Percentiles rank a stretch among this genome's conserved stretches.
phyloP scores from a whole-genome alignment of 2,113 vertebrate genomes.

The Tamias sibiricus region DNA sequence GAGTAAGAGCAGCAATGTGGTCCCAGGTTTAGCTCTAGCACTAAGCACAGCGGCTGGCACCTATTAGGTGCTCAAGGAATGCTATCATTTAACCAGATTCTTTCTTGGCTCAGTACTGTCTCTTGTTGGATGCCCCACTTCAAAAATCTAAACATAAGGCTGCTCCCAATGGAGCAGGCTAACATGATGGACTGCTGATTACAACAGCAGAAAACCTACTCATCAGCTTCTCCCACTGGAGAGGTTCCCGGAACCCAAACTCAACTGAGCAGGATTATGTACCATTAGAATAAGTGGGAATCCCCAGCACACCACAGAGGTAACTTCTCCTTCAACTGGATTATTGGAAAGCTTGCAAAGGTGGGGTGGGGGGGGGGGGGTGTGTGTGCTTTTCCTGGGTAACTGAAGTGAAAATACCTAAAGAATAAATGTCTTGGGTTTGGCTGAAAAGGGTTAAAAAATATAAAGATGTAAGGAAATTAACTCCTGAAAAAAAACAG shows the following conservation, averaged over 20 bases:
- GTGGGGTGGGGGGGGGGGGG: neutral
- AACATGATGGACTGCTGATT: slow-evolving; percentile 49
- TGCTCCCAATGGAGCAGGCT: slow-evolving; percentile 26
- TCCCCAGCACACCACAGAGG: slow-evolving; percentile 56
- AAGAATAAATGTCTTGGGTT: slow-evolving; percentile 52
- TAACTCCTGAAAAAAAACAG: slow-evolving; percentile 65
- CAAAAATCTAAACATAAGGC: slow-evolving; percentile 46
- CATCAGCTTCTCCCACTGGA: slow-evolving; percentile 66
- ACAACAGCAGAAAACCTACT: slow-evolving; percentile 73
- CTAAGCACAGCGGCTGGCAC: neutral
- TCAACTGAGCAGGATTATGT: slow-evolving; percentile 60
- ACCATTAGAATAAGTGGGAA: slow-evolving; percentile 65
- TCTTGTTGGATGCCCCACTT: slow-evolving; percentile 44
- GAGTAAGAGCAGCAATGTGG: neutral
- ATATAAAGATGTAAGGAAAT: slow-evolving; percentile 60
- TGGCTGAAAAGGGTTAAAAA: slow-evolving; percentile 48
- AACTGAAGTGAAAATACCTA: slow-evolving; percentile 52
- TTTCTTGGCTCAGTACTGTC: neutral
- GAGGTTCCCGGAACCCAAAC: slow-evolving; percentile 67
- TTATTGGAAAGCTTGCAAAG: neutral
- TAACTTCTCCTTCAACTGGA: slow-evolving; percentile 29
- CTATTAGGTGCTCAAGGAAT: slow-evolving; percentile 52
- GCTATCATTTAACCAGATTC: slow-evolving; percentile 20
- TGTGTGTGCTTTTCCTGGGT: neutral
- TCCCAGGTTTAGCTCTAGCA: neutral